Base-by-base conservation (phyloP, 2,797 vertebrate genomes). In the Pempheris klunzingeri region DNA sequence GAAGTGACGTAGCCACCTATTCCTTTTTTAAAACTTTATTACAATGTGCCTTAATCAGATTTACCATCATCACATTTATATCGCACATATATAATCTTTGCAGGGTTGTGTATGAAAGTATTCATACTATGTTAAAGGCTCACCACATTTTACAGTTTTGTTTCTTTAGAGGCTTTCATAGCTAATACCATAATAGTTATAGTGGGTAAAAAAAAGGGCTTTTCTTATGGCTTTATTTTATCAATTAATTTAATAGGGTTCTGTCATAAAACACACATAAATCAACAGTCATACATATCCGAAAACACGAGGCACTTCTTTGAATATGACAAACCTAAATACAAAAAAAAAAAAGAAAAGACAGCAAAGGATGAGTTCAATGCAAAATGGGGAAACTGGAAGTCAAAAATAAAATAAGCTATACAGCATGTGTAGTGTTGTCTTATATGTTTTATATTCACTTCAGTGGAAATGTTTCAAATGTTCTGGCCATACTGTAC, bases 1-100 rank as follows among this genome's bases (percentile, higher is more conserved):
- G 93, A 93, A 90, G 86, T 93, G 91, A 92, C 88, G 88, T 72
- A 20, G 17, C 1, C 1, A 43, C 15, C 10, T 41, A 18, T 13
- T 76, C 44, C 38, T 20, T 66, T 68, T 78, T 82, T 38, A 80
- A 88, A 89, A 81, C 52, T 75, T 90, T 73, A 71, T 81, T 53
- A 77, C 7, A 59, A 70, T 18, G 36, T 39, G 22, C 28, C 17
- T 34, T 10, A 2, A 28, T 32, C 63, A 64, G 1, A 61, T 71
- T n/a, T 38, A 53, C 49, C 34, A 32, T 18, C 2, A 4, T 65
- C 3, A 14, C 1, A 41, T 63, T 68, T 32, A 57, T 10, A n/a
- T 24, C 1, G 2, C 18, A 9, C 24, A 3, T 6, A n/a, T 22
- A 7, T n/a, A 3, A 39, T 39, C 15, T 7, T 3, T 15, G 15